Evolutionary conservation across 2,113 vertebrate genomes (phyloP).

Genomic region (Rhodinocichla rosea): DNA sequence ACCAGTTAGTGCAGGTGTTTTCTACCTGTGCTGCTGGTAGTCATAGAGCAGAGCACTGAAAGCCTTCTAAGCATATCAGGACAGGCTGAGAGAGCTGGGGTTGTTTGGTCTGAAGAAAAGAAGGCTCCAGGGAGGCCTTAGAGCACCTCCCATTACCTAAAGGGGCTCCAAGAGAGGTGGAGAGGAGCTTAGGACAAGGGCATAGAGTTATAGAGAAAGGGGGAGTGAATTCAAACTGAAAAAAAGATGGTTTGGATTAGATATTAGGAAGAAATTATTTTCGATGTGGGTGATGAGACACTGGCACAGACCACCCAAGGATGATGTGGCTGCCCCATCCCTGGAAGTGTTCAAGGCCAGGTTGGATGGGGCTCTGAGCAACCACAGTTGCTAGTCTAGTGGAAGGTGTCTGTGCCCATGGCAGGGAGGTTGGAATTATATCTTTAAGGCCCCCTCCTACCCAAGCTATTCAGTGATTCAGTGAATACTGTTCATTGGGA

Average conservation of each 20-base stretch:
- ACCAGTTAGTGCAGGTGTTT: background rate
- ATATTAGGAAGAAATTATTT: background rate
- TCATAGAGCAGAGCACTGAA: background rate
- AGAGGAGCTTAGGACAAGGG: background rate
- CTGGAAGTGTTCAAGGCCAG: background rate
- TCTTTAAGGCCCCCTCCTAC: background rate
- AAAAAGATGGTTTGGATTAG: background rate
- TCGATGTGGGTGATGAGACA: background rate
- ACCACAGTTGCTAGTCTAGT: background rate
- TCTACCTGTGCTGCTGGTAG: background rate
- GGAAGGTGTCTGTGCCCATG: background rate
- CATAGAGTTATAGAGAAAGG: accelerated
- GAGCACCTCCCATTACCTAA: background rate
- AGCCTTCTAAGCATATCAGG: background rate
- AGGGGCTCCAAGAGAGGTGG: background rate
- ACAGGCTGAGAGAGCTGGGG: background rate
- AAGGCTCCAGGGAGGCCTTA: background rate
- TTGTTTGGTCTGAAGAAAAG: background rate
- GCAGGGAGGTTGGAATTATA: accelerated
- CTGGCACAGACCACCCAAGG: background rate
- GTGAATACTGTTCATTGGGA: background rate
- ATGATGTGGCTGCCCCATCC: background rate
- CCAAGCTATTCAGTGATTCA: background rate
- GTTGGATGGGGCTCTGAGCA: background rate
- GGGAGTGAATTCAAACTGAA: background rate